Base-by-base conservation (phyloP, 1,140 invertebrate genomes). In the Episyrphus balteatus region DNA sequence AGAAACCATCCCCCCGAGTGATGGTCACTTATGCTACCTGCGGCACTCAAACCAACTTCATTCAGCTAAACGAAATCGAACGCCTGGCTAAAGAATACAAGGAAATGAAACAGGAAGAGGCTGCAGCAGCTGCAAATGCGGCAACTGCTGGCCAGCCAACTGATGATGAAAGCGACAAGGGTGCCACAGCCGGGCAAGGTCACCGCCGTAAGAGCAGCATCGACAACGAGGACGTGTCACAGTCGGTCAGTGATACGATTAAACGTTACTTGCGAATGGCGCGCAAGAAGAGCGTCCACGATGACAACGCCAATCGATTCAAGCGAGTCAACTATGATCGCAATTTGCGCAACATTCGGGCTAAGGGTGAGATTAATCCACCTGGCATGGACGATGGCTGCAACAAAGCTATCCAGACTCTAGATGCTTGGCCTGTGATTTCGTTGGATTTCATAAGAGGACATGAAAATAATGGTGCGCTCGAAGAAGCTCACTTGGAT, bases 321-420 rank as follows among this genome's bases (percentile, higher is more conserved):
- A 89, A 89, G 58, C 77, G 86, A 0, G 86, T 92, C 1, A 92
- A 92, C 56, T 92, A 92, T 56, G 88, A 92, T 56, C 75, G 83
- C 32, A 89, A 87, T 56, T 71, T 91, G 31, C 66, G 86, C 2
- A 86, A 89, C 49, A 90, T 91, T 18, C 88, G 86, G 56, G 79
- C 85, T 0, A 86, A 86, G 53, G 78, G 80, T 1, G 81, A 82
- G 62, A 83, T 80, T 2, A 80, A 80, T 3, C 82, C 80, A 32
- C 79, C 81, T 1, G 80, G 83, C 17, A 82, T 86, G 46, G 76
- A 80, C 52, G 81, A 85, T 47, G 83, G 79, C 1, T 73, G 79
- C 14, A 77, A 74, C 52, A 86, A 86, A 51, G 82, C 82, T 10
- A 78, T 76, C 54, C 84, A 87, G 59, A 87, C 84, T 0, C 77